phyloP scores from a whole-genome alignment of 2,113 vertebrate species.

The Tautogolabrus adspersus region DNA sequence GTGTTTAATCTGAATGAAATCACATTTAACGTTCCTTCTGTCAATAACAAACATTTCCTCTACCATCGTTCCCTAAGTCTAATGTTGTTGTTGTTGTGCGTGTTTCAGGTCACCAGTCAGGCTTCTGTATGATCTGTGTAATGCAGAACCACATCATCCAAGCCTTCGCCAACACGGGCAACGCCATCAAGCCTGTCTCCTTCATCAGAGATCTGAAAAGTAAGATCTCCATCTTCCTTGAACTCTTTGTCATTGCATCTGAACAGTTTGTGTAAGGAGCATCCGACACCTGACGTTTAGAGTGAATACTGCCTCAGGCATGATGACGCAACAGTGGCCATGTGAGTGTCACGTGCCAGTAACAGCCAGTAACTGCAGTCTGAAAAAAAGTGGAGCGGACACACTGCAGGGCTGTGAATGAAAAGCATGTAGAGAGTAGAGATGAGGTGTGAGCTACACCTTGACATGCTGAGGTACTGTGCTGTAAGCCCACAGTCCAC shows the following conservation, averaged over 20 bases:
- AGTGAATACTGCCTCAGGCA: constrained; percentile 17
- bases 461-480: constrained; percentile 42
- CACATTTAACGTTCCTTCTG: too few relatives aligned
- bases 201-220: constrained; percentile 95
- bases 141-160: constrained; percentile 97
- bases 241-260: not conserved
- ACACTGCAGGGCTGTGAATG: constrained; percentile 54
- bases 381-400: constrained; percentile 24
- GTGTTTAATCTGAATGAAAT: too few relatives aligned
- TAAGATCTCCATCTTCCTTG: constrained; percentile 79
- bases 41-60: too few relatives aligned
- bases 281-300: not conserved
- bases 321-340: constrained; percentile 19
- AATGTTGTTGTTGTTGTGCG: not conserved
- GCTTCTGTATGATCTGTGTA: constrained; percentile 97
- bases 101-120: constrained; percentile 90
- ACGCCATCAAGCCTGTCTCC: constrained; percentile 92
- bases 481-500: constrained; percentile 43
- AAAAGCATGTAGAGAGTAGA: constrained; percentile 14
- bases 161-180: constrained; percentile 95
- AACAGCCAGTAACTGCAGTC: constrained; percentile 51
- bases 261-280: constrained; percentile 13
- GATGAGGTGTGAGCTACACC: constrained; percentile 50
- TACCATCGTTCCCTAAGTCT: too few relatives aligned
- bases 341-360: constrained; percentile 32